Evolutionary conservation across 2,113 vertebrate genomes (phyloP).

Genomic region (Clarias magur): DNA sequence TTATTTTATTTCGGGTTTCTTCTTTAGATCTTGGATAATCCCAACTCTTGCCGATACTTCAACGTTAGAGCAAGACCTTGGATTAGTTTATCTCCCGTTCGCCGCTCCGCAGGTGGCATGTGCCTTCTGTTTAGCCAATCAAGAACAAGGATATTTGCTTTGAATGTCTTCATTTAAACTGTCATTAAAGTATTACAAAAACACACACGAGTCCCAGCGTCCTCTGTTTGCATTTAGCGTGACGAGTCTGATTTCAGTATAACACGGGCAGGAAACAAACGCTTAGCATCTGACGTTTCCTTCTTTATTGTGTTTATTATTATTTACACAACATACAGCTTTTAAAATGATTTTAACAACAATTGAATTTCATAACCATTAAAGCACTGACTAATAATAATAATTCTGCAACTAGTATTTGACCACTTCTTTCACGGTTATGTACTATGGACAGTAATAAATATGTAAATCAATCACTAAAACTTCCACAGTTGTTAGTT

Average conservation of each 20-base stretch:
- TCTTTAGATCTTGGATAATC: conserved; percentile 16
- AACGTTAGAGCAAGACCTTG: background rate
- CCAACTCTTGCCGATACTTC: conserved; percentile 12
- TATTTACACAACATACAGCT: background rate
- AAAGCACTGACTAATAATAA: background rate
- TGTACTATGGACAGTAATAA: background rate
- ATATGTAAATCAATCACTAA: background rate
- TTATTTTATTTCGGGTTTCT: background rate
- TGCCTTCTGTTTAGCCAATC: conserved; percentile 62
- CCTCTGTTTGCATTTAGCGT: background rate
- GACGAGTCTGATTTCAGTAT: background rate
- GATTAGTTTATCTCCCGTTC: background rate
- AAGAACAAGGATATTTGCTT: conserved; percentile 65
- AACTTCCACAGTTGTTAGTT: background rate
- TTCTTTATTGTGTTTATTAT: background rate
- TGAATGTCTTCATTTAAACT: conserved; percentile 65
- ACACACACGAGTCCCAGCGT: conserved; percentile 7
- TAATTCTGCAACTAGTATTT: background rate
- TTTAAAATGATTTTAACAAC: background rate
- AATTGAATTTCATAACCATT: background rate
- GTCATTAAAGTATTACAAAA: conserved; percentile 69
- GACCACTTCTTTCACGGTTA: background rate
- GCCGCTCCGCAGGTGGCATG: conserved; percentile 15
- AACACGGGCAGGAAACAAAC: background rate
- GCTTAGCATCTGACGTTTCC: background rate